Base-by-base conservation (phyloP, 2,113 vertebrate genomes). In the Chloropsis cyanopogon region DNA sequence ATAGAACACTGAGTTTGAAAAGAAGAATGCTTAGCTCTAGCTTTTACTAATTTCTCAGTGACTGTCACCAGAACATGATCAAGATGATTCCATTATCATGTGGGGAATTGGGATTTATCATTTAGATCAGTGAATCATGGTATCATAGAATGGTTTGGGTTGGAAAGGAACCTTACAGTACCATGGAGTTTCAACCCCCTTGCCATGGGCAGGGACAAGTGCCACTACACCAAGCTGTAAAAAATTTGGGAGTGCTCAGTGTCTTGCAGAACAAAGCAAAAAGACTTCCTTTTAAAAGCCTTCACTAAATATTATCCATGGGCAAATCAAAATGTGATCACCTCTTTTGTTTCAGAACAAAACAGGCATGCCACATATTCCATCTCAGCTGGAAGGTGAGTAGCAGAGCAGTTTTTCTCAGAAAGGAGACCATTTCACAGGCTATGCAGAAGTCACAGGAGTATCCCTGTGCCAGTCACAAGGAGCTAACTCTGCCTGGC, bases 351-450 rank as follows among this genome's bases (percentile, higher is more conserved):
- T 71, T n/a, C 21, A 79, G 64, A 57, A 10, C 28, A 50, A 71
- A 59, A 44, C 6, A 76, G 35, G 1, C 31, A 37, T 4, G 3
- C 0, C 0, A 57, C 1, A 0, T 57, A 7, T 54, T 70, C 35
- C 41, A 33, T 20, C 25, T 53, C 14, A n/a, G 21, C 35, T 23
- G 25, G 75, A 65, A 79, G 35, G 16, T 6, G 24, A 66, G 19
- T 18, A 63, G 46, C 22, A 59, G 24, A 69, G 3, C 3, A 8
- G 14, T 33, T 70, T 64, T 59, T 9, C 22, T 79, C 33, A 15
- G 52, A 49, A 53, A 24, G 29, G 20, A 59, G 23, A 11, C 11
- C 41, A 26, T 44, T 82, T 73, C 1, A 1, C 41, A 47, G 47
- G 33, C 20, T 33, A 3, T 4, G 2, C 17, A 25, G 56, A 61